These are phyloP conservation scores for Idris sp. DNA, from an alignment of 1,140 invertebrate species.

Conservation along the genomic window DNA sequence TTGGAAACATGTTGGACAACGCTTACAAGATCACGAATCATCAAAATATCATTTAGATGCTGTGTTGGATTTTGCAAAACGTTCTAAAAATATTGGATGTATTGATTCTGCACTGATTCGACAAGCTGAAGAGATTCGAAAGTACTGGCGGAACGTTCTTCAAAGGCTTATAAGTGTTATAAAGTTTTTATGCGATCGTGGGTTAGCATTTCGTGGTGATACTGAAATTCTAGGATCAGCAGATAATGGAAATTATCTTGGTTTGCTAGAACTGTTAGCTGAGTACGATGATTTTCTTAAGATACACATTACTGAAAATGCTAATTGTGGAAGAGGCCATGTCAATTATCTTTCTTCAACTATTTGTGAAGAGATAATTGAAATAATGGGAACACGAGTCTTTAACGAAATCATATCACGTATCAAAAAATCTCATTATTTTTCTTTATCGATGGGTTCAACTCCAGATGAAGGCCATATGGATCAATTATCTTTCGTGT, in stretches of 20 bases:
- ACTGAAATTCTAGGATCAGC: conserved; percentile 61
- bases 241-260: conserved; percentile 65
- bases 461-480: conserved; percentile 64
- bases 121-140: conserved; percentile 22
- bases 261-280: conserved; percentile 53
- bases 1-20: conserved; percentile 25
- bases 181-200: conserved; percentile 56
- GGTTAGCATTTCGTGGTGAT: conserved; percentile 61
- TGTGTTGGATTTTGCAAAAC: conserved; percentile 7
- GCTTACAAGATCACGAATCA: conserved; percentile 14
- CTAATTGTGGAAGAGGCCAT: conserved; percentile 38
- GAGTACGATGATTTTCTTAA: conserved; percentile 40
- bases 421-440: conserved; percentile 69
- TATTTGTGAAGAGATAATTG: too few relatives aligned
- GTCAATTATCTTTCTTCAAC: conserved; percentile 59
- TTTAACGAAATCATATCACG: conserved; percentile 58
- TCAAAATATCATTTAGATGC: conserved; percentile 15
- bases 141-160: conserved; percentile 63
- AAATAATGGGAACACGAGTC: conserved; percentile 28
- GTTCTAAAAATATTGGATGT: conserved; percentile 2
- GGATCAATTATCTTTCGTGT: conserved; percentile 65
- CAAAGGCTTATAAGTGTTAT: conserved; percentile 52
- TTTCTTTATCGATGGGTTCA: conserved; percentile 70
- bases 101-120: conserved; percentile 2
- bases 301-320: conserved; percentile 9